Evolutionary conservation across 2,797 vertebrate species (phyloP).

Genomic region (Carduelis carduelis): DNA sequence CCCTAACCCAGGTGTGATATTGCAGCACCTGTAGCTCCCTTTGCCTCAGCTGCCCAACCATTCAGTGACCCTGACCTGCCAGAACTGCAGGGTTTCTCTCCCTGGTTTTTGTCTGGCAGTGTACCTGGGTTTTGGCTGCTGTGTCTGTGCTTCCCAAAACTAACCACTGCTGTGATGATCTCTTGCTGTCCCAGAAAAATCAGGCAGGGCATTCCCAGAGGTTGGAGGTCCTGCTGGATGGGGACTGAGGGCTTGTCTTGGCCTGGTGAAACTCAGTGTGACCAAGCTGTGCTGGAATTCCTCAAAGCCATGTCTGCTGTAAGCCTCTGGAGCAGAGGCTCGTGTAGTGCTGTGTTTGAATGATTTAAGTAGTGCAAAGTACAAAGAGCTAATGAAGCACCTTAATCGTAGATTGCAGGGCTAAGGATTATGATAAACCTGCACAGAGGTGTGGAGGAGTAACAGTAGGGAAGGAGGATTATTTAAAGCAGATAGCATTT

Average conservation of each 20-base stretch:
- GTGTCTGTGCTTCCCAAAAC: not conserved
- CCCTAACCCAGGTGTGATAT: not conserved
- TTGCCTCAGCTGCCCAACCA: not conserved
- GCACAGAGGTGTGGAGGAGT: not conserved
- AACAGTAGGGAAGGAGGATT: not conserved
- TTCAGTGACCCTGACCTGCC: not conserved
- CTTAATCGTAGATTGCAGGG: not conserved
- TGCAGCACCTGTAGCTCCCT: not conserved
- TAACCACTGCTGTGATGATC: not conserved
- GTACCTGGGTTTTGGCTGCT: not conserved
- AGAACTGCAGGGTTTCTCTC: not conserved
- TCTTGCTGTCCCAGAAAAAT: not conserved
- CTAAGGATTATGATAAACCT: not conserved
- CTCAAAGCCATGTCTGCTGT: not conserved
- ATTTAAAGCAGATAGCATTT: not conserved
- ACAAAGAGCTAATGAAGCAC: not conserved
- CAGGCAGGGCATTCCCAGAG: not conserved
- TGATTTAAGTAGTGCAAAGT: not conserved
- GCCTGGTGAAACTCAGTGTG: not conserved
- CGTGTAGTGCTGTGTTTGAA: not conserved
- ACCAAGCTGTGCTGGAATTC: not conserved
- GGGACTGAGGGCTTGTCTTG: not conserved
- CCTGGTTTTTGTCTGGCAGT: not conserved
- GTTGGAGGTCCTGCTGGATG: not conserved
- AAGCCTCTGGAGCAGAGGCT: not conserved